Percentiles rank a stretch among this genome's conserved stretches.
Conservation (phyloP, 37 sponge, comb jelly and placozoan genomes). For the Hexactinellida sp. region DNA sequence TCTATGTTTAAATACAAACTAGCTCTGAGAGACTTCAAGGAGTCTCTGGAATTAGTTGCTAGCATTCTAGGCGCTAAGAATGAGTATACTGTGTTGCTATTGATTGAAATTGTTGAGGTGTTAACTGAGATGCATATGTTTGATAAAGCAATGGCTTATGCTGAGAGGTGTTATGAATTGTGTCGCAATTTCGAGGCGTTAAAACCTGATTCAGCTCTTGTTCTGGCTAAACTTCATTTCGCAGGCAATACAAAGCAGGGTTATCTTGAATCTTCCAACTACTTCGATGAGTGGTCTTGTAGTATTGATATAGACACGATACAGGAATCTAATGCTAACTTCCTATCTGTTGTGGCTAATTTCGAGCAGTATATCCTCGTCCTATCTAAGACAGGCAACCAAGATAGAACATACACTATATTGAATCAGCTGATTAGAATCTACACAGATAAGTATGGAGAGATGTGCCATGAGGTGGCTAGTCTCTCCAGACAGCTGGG, state of each 20-base stretch:
- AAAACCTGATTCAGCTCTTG: neutral
- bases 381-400: neutral
- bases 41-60: neutral
- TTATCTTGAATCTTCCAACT: neutral
- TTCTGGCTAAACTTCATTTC: neutral
- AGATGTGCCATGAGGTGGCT: neutral
- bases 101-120: neutral
- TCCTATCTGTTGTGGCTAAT: neutral
- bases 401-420: neutral
- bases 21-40: neutral
- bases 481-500: neutral
- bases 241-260: neutral
- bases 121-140: neutral
- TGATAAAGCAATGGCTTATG: slow-evolving; percentile 7
- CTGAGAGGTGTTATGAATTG: neutral
- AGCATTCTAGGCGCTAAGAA: neutral
- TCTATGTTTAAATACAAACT: neutral
- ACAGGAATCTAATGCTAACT: neutral
- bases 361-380: neutral
- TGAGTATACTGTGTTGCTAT: neutral
- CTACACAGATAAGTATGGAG: neutral
- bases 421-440: neutral
- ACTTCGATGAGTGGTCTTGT: neutral
- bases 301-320: neutral
- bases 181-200: neutral